Conservation (phyloP, 2,888 invertebrate species). For the Protophormia terraenovae region DNA sequence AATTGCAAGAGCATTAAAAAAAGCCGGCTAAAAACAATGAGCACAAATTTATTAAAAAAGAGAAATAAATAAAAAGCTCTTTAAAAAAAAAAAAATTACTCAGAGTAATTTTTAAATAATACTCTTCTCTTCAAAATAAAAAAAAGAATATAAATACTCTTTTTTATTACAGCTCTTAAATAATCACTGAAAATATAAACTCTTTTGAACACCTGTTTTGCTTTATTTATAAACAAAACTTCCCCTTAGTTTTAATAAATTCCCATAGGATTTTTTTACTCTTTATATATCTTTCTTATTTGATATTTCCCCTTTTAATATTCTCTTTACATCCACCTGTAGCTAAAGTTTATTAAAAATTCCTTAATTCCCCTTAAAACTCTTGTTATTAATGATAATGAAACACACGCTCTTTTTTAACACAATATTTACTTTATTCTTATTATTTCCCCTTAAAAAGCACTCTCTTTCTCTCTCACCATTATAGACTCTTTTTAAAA, state of each 20-base stretch:
- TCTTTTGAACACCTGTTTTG: constrained; percentile 2
- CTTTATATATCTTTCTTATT: background rate
- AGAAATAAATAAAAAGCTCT: background rate
- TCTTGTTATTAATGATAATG: background rate
- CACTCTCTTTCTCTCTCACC: background rate
- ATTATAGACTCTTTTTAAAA: background rate
- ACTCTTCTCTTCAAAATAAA: no score
- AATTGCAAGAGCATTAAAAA: background rate
- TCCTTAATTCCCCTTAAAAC: constrained; percentile 28
- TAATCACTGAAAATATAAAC: background rate
- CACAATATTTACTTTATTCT: background rate
- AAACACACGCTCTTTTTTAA: background rate
- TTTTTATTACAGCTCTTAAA: background rate
- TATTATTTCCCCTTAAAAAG: background rate
- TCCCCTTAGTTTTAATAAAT: background rate
- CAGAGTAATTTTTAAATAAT: background rate
- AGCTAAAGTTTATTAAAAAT: constrained; percentile 4
- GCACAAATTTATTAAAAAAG: background rate
- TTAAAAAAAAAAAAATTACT: background rate
- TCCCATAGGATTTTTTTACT: background rate
- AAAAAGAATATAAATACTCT: no score
- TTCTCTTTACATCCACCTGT: constrained; percentile 20
- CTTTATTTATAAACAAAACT: background rate
- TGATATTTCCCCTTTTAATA: background rate
- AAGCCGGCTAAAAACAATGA: background rate